A percentile compares a stretch with the other conserved stretches of the same genome.
These are phyloP conservation scores for Thalassarche chlororhynchos DNA, from an alignment of 2,113 vertebrate species.

Conservation along the genomic window DNA sequence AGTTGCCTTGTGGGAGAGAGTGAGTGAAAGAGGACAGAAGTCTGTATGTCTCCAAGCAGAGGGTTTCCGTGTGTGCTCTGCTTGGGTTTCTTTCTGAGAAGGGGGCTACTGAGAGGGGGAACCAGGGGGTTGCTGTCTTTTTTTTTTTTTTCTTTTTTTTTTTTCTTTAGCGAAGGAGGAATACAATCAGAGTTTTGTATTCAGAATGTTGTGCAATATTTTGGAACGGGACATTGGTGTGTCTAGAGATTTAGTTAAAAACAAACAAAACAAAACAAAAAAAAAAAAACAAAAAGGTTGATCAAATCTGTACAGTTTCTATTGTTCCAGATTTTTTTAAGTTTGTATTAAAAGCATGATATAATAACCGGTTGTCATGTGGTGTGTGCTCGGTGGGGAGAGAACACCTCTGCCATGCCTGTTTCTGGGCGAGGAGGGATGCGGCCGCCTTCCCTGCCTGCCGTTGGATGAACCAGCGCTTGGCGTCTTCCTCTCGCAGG, in stretches of 20 bases:
- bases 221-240: conserved; percentile 81
- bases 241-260: conserved; percentile 85
- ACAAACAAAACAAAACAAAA: conserved; percentile 54
- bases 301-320: conserved; percentile 90
- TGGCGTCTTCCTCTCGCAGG: background rate
- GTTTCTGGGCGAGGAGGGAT: background rate
- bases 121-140: conserved; percentile 17
- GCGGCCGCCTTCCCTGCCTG: fast-evolving
- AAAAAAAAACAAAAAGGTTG: conserved; percentile 73
- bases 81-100: conserved; percentile 28
- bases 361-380: conserved; percentile 53
- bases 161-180: conserved; percentile 78
- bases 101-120: conserved; percentile 51
- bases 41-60: conserved; percentile 29
- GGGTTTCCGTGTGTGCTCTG: conserved; percentile 36
- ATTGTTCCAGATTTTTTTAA: conserved; percentile 91
- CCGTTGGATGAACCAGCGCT: fast-evolving
- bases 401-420: fast-evolving
- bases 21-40: conserved; percentile 56
- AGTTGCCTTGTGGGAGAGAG: conserved; percentile 54
- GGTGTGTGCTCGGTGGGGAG: background rate
- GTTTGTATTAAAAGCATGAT: conserved; percentile 92
- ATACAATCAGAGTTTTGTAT: conserved; percentile 84
- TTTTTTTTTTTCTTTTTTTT: background rate
- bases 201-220: conserved; percentile 89